Conservation (phyloP, 1,140 invertebrate species). For the Chironomus striatipennis region DNA sequence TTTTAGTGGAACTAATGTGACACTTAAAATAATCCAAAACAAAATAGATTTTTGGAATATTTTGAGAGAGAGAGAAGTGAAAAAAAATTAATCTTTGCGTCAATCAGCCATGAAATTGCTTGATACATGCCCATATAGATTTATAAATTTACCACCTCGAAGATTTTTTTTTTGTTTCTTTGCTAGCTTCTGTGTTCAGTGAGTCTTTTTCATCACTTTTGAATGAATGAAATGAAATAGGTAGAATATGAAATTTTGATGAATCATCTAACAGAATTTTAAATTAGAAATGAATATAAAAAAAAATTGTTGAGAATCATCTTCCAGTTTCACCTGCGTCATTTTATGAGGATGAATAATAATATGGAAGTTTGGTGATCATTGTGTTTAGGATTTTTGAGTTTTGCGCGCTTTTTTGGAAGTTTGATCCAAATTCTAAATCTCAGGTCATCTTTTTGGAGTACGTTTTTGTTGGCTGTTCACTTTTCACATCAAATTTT, state of each 20-base stretch:
- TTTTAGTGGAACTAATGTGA: background rate
- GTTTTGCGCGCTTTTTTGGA: background rate
- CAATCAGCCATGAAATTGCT: conserved; percentile 20
- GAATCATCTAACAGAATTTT: background rate
- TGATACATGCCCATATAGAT: background rate
- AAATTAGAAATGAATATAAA: background rate
- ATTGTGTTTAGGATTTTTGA: too few species aligned
- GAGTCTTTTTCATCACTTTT: background rate
- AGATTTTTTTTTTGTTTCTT: background rate
- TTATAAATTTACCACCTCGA: background rate
- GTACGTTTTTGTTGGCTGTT: too few species aligned
- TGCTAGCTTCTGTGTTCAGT: background rate
- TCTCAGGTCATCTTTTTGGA: too few species aligned
- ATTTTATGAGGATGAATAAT: background rate
- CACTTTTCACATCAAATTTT: too few species aligned
- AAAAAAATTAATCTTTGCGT: conserved; percentile 3
- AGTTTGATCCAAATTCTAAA: background rate
- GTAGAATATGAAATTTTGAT: background rate
- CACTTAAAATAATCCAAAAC: background rate
- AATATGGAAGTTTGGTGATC: background rate
- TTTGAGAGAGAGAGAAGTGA: background rate
- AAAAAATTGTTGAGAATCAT: background rate
- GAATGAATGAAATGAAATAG: too few species aligned
- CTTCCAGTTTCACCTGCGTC: background rate
- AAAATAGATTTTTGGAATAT: background rate